Evolutionary conservation across 2,888 invertebrate species (phyloP).

Genomic region (Acleris holmiana): DNA sequence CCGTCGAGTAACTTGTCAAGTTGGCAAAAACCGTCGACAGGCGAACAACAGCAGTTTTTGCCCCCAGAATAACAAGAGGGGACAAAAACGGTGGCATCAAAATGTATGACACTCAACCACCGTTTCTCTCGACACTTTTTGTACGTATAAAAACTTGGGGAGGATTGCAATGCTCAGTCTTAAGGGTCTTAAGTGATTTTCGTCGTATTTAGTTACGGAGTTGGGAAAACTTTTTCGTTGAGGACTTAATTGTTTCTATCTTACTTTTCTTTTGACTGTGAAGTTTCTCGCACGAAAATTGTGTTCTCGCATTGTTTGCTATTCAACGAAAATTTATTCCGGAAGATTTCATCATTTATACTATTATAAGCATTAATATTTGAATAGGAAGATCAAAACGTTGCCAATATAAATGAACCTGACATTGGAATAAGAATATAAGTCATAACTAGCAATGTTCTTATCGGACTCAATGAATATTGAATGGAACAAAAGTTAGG

Average conservation of each 20-base stretch:
- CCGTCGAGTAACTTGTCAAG: slow-evolving; percentile 72
- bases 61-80: slow-evolving; percentile 62
- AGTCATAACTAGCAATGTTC: slow-evolving; percentile 48
- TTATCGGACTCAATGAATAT: slow-evolving; percentile 58
- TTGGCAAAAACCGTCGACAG: slow-evolving; percentile 72
- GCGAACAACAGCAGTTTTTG: slow-evolving; percentile 73
- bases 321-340: slow-evolving; percentile 18
- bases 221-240: slow-evolving; percentile 59
- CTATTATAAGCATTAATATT: slow-evolving; percentile 16
- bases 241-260: slow-evolving; percentile 67
- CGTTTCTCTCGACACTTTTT: slow-evolving; percentile 60
- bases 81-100: slow-evolving; percentile 73
- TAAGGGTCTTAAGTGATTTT: slow-evolving; percentile 57
- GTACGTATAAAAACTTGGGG: slow-evolving; percentile 61
- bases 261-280: slow-evolving; percentile 45
- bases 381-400: slow-evolving; percentile 2
- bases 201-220: slow-evolving; percentile 67
- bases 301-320: slow-evolving; percentile 41
- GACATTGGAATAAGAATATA: slow-evolving; percentile 44
- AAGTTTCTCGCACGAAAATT: slow-evolving; percentile 40
- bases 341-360: slow-evolving; percentile 13
- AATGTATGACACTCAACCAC: slow-evolving; percentile 73
- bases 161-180: slow-evolving; percentile 61
- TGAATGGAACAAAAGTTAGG: slow-evolving; percentile 45
- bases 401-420: slow-evolving; percentile 26